A percentile compares a stretch with the other conserved stretches of the same genome.
Evolutionary conservation across 2,113 vertebrate species (phyloP).

Genomic region (Pseudonaja textilis): DNA sequence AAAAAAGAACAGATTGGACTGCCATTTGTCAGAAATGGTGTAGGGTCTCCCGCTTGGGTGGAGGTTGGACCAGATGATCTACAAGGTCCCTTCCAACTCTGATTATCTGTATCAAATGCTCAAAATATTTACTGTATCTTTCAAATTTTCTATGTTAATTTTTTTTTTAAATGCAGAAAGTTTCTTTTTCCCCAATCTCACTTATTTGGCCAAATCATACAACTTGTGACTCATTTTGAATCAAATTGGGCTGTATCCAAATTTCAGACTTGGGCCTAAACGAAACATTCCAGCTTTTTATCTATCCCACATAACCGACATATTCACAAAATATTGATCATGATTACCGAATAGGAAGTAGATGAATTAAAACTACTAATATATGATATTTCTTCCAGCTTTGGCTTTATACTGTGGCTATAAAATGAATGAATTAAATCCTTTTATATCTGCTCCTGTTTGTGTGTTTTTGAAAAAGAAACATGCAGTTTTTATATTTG

Average conservation of each 20-base stretch:
- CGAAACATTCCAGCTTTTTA: background rate
- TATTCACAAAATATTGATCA: background rate
- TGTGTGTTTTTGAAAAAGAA: background rate
- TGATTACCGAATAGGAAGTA: background rate
- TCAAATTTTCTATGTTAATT: background rate
- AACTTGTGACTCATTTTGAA: background rate
- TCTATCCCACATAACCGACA: background rate
- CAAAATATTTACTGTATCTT: background rate
- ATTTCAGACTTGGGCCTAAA: background rate
- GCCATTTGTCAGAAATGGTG: too few species aligned
- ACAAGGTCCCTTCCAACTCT: too few species aligned
- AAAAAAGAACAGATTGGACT: too few species aligned
- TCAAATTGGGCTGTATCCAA: background rate
- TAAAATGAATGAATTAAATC: background rate
- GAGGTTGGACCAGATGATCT: too few species aligned
- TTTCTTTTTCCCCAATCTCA: background rate
- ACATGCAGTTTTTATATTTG: background rate
- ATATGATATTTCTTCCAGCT: background rate
- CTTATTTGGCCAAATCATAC: background rate
- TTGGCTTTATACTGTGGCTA: background rate
- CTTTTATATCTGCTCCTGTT: background rate
- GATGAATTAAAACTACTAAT: background rate
- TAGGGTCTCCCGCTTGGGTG: too few species aligned
- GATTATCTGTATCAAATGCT: background rate
- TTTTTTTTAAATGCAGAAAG: background rate